Base-by-base conservation (phyloP, 2,113 vertebrate species). In the Dipodomys merriami region DNA sequence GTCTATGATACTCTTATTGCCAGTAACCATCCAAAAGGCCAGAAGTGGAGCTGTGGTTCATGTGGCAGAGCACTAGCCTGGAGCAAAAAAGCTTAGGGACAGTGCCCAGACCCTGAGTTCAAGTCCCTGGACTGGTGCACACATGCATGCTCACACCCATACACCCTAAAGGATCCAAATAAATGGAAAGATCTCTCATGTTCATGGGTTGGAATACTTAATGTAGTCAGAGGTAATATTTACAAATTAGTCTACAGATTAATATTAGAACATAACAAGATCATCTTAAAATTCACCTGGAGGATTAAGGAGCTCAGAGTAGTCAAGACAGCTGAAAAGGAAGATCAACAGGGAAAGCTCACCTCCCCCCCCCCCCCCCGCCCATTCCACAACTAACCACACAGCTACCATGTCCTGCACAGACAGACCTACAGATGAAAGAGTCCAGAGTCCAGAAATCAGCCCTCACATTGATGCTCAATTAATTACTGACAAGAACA, bases 301-400 rank as follows among this genome's bases (percentile, higher is more conserved):
- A 92, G 23, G 33, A 64, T 57, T 71, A 79, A 90, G 46, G 57
- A 62, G 49, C 71, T 23, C 71, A 57, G 73, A 92, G 80, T 18
- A 57, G 69, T 16, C 44, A 91, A 83, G 77, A 91, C 29, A 73
- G 30, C 78, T 78, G 57, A 79, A 73, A 88, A 87, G 64, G 13
- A 46, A 64, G 11, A 72, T 62, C n/a, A 4, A 20, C 16, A 2
- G 39, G 46, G 73, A 92, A 35, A 12, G 20, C 9, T 78, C 35
- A 73, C 39, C 39, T 39, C 39, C 11, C 9, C 10, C 49, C 12
- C 3, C 35, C n/a, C 33, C 90, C 25, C 27, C 72, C 90, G 20
- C 27, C 72, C 27, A 78, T 90, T 92, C 78, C 65, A n/a, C 64
- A 84, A 64, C 60, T 79, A 49, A 68, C 72, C 64, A 64, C 65